A percentile compares a stretch with the other conserved stretches of the same genome.
Conservation (phyloP, 2,888 invertebrate species). For the Sinotaia quadrata region DNA sequence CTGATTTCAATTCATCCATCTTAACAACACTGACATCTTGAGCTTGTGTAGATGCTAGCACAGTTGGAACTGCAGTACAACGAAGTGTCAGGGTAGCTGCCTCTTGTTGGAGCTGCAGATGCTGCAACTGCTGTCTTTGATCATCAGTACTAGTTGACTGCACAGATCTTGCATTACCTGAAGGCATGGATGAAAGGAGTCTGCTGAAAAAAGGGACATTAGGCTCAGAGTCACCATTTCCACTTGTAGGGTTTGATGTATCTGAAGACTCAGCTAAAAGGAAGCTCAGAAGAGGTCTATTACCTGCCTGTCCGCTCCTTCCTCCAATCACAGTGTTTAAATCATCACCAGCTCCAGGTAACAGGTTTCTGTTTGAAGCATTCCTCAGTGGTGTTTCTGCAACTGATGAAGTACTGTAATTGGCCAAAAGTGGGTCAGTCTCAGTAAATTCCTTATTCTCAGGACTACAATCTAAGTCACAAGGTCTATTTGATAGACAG, state of each 20-base stretch:
- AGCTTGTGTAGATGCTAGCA: not conserved
- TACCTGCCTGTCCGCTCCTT: not conserved
- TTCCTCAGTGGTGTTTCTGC: not conserved
- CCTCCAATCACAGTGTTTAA: not conserved
- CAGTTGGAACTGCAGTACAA: not conserved
- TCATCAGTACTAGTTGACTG: too few relatives aligned
- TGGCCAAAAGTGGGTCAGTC: conserved; percentile 20
- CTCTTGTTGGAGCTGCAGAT: conserved; percentile 19
- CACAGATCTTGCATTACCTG: not conserved
- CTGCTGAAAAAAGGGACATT: conserved; percentile 14
- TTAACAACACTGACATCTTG: conserved; percentile 18
- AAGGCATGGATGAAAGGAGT: conserved; percentile 2
- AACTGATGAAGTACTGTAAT: conserved; percentile 2
- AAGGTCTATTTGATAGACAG: too few relatives aligned
- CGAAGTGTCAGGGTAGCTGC: conserved; percentile 15
- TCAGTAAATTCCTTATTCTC: conserved; percentile 8
- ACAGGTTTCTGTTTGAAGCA: not conserved
- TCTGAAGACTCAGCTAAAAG: conserved; percentile 6
- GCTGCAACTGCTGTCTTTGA: conserved; percentile 13
- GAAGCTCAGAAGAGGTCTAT: conserved; percentile 38
- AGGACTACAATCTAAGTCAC: too few relatives aligned
- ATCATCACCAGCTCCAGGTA: too few relatives aligned
- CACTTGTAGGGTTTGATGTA: not conserved
- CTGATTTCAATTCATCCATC: conserved; percentile 24
- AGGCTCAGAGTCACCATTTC: not conserved